A percentile compares a stretch with the other conserved stretches of the same genome.
Conservation (phyloP, 2,888 invertebrate species). For the Hirtodrosophila cameraria region DNA sequence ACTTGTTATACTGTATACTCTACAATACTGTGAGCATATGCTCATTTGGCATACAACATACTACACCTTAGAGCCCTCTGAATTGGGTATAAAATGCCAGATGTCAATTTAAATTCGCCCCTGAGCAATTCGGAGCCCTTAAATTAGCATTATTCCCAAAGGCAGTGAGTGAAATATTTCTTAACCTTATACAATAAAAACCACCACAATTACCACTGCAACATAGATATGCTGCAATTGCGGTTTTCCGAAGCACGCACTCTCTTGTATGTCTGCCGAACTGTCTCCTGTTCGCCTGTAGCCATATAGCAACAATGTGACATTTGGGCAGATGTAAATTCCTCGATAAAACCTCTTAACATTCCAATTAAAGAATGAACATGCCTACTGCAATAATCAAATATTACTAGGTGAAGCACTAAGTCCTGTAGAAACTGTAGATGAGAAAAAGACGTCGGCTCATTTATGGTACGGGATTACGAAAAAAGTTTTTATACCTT, state of each 20-base stretch:
- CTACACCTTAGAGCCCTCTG: conserved; percentile 9
- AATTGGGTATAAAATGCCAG: conserved; percentile 7
- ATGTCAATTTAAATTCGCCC: conserved; percentile 40
- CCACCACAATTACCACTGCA: conserved; percentile 22
- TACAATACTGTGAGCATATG: no score
- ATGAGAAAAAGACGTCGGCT: no score
- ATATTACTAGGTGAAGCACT: no score
- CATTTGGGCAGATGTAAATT: conserved; percentile 51
- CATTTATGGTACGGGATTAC: neutral
- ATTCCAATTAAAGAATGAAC: conserved; percentile 55
- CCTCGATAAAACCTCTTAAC: conserved; percentile 48
- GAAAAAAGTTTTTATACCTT: no score
- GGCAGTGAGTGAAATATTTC: conserved; percentile 22
- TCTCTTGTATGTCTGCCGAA: neutral
- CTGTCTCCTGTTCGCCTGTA: no score
- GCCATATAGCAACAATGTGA: conserved; percentile 62
- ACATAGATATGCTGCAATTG: conserved; percentile 17
- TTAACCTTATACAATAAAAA: conserved; percentile 3
- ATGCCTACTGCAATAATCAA: no score
- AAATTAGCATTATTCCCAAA: conserved; percentile 28
- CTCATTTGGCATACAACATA: no score
- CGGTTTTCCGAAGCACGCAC: no score
- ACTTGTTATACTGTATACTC: no score
- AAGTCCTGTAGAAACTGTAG: no score
- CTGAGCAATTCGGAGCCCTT: conserved; percentile 10